Evolutionary conservation across 2,888 invertebrate genomes (phyloP).

Genomic region (Drosophila atripex): DNA sequence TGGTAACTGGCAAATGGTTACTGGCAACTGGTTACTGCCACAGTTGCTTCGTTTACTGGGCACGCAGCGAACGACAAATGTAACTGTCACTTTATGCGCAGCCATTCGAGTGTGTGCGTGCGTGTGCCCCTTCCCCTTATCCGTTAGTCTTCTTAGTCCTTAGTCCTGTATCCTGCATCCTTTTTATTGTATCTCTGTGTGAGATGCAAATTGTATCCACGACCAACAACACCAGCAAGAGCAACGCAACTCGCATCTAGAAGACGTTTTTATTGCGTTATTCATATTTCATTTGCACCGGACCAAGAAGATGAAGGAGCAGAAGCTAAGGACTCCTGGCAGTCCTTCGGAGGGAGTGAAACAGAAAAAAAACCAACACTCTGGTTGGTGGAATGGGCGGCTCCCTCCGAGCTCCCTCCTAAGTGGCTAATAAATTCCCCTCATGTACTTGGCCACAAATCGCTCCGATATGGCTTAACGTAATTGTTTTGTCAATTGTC

Average conservation of each 20-base stretch:
- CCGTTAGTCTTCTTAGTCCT: too few species aligned
- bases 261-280: slow-evolving; percentile 57
- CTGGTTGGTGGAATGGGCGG: not conserved
- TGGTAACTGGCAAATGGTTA: slow-evolving; percentile 27
- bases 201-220: slow-evolving; percentile 40
- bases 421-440: slow-evolving; percentile 24
- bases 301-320: slow-evolving; percentile 6
- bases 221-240: not conserved
- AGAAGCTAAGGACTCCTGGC: slow-evolving; percentile 8
- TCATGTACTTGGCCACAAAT: slow-evolving; percentile 15
- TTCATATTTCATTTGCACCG: slow-evolving; percentile 59
- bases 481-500: slow-evolving; percentile 3
- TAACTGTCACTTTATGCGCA: slow-evolving; percentile 57
- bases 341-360: not conserved
- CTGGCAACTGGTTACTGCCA: slow-evolving; percentile 43
- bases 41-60: slow-evolving; percentile 30
- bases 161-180: slow-evolving; percentile 18
- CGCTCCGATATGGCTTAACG: not conserved
- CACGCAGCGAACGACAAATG: slow-evolving; percentile 39
- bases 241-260: slow-evolving; percentile 10
- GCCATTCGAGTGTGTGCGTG: slow-evolving; percentile 41
- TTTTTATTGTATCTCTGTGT: slow-evolving; percentile 8
- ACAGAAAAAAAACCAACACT: not conserved
- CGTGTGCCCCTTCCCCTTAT: not conserved
- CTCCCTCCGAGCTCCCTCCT: slow-evolving; percentile 11